Base-by-base conservation (phyloP, 2,797 vertebrate species). In the Tinamus major region DNA sequence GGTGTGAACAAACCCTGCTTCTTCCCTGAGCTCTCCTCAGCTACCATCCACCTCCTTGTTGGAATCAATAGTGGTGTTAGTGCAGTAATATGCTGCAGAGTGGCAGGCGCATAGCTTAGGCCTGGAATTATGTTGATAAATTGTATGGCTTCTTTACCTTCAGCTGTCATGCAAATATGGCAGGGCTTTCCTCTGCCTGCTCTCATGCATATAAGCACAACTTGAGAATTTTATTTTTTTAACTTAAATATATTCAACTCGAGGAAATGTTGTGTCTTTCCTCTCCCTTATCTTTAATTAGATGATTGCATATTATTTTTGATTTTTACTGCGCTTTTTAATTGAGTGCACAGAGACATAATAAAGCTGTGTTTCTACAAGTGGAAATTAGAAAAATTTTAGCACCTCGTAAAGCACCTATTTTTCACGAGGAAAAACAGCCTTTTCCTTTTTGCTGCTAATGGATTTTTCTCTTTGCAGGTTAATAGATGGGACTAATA, bases 401-500 rank as follows among this genome's bases (percentile, higher is more conserved):
- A 42, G 55, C 21, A 17, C 27, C 15, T 48, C 13, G 59, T 62
- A 48, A 89, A 70, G 67, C 59, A 37, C 31, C 42, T 62, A 77
- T 68, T 85, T 92, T 84, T 85, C 21, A 39, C 63, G 64, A 79
- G 59, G 63, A 80, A 72, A 72, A 89, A 27, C 5, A 42, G 78
- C 62, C 72, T 92, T 87, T 87, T 68, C 19, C 13, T 67, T 91
- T 93, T 81, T 80, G n/a, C 51, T 42, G 49, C 80, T 95, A 93
- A 95, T 93, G 91, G 79, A 70, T 90, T 94, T 94, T 93, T 89
- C 67, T 90, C 81, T 92, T 95, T 81, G 23, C 91, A 99, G 99
- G 94, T 97, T 99, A 86, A 98, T 99, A 56, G 98, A 99, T 76
- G 98, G 98, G 39, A 96, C 98, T 92, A 99, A 99, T 97, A 98